Conservation (phyloP, 2,797 vertebrate genomes). For the Buceros bicornis region DNA sequence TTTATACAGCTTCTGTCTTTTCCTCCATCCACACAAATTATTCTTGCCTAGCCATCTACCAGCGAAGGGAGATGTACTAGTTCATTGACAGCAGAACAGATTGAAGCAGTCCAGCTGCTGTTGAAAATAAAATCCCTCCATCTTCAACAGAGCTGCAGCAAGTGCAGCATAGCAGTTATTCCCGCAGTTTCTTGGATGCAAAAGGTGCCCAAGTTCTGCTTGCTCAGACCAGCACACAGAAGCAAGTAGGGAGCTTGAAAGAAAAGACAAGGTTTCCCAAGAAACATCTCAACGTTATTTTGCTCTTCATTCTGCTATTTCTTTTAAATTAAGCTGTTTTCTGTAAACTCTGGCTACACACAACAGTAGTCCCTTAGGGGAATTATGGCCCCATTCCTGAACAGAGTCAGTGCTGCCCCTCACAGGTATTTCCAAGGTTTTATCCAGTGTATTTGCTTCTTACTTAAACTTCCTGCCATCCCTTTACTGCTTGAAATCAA, state of each 20-base stretch:
- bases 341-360: background rate
- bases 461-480: background rate
- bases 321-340: background rate
- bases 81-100: background rate
- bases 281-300: background rate
- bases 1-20: constrained; percentile 17
- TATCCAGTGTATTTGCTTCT: background rate
- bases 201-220: background rate
- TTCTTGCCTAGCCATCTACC: background rate
- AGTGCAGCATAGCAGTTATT: background rate
- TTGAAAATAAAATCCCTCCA: background rate
- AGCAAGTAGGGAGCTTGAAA: background rate
- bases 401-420: constrained; percentile 20
- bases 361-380: background rate
- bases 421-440: background rate
- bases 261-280: background rate
- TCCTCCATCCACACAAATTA: background rate
- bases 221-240: background rate
- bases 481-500: background rate
- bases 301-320: background rate
- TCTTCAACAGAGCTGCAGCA: background rate
- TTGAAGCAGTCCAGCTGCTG: background rate
- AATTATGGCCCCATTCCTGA: background rate
- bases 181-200: background rate
- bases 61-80: background rate